Conservation (phyloP, 1,140 invertebrate species). For the Diploscapter pachys region DNA sequence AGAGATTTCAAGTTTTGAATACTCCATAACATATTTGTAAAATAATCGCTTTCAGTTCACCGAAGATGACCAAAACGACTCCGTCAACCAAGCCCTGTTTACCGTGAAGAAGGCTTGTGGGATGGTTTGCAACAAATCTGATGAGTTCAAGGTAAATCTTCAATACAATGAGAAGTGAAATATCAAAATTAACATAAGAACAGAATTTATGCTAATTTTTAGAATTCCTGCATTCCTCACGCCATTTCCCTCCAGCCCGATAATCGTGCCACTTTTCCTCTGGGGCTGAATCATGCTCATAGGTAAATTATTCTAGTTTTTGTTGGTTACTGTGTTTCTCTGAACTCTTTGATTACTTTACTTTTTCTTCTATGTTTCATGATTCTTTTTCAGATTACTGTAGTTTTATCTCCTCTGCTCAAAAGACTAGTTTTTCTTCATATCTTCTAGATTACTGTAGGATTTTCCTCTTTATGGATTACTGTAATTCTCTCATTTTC, state of each 20-base stretch:
- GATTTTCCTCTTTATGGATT: too few species aligned
- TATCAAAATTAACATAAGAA: too few species aligned
- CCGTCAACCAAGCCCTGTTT: conserved; percentile 51
- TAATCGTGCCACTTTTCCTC: conserved; percentile 80
- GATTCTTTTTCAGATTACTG: not conserved
- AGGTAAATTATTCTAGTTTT: conserved; percentile 52
- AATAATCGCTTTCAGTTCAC: conserved; percentile 66
- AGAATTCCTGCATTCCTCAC: conserved; percentile 1
- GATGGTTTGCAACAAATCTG: conserved; percentile 57
- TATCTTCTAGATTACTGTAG: too few species aligned
- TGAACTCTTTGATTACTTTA: not conserved
- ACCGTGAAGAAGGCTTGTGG: conserved; percentile 1
- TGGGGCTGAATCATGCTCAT: conserved; percentile 82
- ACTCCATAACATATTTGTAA: too few species aligned
- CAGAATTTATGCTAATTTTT: too few species aligned
- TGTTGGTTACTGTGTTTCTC: conserved; percentile 1
- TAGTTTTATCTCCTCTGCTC: not conserved
- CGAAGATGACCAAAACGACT: conserved; percentile 63
- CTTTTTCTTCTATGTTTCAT: not conserved
- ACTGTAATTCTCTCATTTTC: not conserved
- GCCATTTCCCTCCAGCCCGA: conserved; percentile 65
- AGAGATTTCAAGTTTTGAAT: conserved; percentile 8
- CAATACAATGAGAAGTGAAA: too few species aligned
- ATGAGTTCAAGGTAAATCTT: conserved; percentile 44
- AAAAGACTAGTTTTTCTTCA: too few species aligned